These are phyloP conservation scores for Atta texana DNA, from an alignment of 1,140 invertebrate genomes.

Conservation along the genomic window DNA sequence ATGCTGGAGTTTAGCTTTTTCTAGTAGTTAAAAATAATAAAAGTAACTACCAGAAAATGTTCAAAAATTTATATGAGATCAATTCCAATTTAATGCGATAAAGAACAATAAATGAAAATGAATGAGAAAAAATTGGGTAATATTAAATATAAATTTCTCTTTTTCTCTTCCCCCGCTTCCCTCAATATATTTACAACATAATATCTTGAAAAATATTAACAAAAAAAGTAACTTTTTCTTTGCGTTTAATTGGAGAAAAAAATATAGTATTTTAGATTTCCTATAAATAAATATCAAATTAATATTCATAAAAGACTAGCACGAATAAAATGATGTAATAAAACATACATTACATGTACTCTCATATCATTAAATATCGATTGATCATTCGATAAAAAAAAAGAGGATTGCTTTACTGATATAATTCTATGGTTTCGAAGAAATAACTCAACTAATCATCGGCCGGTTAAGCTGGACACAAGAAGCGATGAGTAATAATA, in stretches of 20 bases:
- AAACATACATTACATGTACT: neutral
- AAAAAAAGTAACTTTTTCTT: neutral
- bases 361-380: neutral
- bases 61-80: neutral
- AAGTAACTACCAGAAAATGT: neutral
- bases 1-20: neutral
- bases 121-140: neutral
- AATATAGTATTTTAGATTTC: neutral
- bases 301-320: neutral
- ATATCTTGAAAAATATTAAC: neutral
- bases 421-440: constrained; percentile 12
- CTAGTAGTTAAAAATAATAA: neutral
- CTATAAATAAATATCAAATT: neutral
- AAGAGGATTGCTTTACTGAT: neutral
- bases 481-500: constrained; percentile 55
- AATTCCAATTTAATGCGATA: neutral
- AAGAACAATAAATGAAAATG: neutral
- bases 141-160: neutral
- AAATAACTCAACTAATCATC: constrained; percentile 27
- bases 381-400: constrained; percentile 6
- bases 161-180: neutral
- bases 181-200: neutral
- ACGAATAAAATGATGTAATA: neutral
- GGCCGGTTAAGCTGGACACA: constrained; percentile 24
- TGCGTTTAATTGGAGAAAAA: neutral